Conservation (phyloP, 2,113 vertebrate species). For the Pseudopodoces humilis region DNA sequence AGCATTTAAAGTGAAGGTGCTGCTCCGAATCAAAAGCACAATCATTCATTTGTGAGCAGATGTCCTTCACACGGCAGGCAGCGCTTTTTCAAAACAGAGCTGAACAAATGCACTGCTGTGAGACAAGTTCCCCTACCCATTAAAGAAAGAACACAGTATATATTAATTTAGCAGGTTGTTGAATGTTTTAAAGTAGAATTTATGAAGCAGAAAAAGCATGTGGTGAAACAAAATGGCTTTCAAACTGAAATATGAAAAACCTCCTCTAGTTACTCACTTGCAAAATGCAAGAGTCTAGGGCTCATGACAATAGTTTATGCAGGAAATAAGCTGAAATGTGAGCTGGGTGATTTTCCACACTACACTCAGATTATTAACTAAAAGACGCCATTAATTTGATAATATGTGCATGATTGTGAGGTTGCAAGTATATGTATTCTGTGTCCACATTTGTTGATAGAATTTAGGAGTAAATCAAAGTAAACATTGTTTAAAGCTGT, state of each 20-base stretch:
- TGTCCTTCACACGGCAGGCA: slow-evolving; percentile 67
- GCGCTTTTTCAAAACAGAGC: slow-evolving; percentile 42
- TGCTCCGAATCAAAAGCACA: slow-evolving; percentile 79
- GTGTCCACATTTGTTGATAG: neutral
- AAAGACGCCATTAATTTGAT: slow-evolving; percentile 4
- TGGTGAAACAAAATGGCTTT: slow-evolving; percentile 66
- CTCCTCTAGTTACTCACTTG: neutral
- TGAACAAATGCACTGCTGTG: slow-evolving; percentile 67
- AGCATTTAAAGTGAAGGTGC: slow-evolving; percentile 65
- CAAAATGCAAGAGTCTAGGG: slow-evolving; percentile 2
- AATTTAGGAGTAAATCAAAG: neutral
- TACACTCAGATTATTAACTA: slow-evolving; percentile 4
- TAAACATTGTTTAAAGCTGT: neutral
- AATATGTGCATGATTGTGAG: neutral
- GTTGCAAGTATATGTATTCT: neutral
- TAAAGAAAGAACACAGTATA: slow-evolving; percentile 61
- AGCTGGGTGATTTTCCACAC: neutral
- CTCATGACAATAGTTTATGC: neutral
- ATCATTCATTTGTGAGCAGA: slow-evolving; percentile 80
- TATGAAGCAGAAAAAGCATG: slow-evolving; percentile 65
- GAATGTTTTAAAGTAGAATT: slow-evolving; percentile 71
- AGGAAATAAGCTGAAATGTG: neutral
- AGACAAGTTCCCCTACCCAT: slow-evolving; percentile 60
- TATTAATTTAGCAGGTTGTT: slow-evolving; percentile 75
- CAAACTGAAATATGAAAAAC: slow-evolving; percentile 30